Percentiles rank a stretch among this genome's conserved stretches.
Conservation (phyloP, 2,888 invertebrate species). For the Agrotis segetum region DNA sequence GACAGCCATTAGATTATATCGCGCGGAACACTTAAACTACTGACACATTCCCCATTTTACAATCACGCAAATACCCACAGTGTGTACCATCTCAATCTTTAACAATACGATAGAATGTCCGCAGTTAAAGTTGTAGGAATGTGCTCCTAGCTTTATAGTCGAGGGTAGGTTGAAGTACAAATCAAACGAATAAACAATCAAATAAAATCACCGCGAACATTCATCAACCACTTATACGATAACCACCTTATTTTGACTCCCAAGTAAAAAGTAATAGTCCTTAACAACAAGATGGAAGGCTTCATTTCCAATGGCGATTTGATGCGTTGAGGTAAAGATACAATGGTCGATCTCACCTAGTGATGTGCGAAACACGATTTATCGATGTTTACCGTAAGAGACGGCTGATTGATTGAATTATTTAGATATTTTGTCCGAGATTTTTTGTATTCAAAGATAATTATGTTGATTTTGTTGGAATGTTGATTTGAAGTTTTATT, state of each 20-base stretch:
- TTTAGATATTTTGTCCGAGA: conserved; percentile 48
- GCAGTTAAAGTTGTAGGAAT: conserved; percentile 40
- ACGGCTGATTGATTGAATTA: conserved; percentile 50
- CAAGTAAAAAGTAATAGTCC: neutral
- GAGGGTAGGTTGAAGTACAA: conserved; percentile 66
- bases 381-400: conserved; percentile 57
- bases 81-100: conserved; percentile 28
- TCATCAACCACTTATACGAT: conserved; percentile 81
- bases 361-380: conserved; percentile 57
- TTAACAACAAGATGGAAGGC: conserved; percentile 25
- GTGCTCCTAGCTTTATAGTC: conserved; percentile 47
- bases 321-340: neutral
- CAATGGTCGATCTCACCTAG: conserved; percentile 42
- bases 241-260: conserved; percentile 54
- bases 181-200: conserved; percentile 87
- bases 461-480: conserved; percentile 34
- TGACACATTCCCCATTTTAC: conserved; percentile 33
- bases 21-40: neutral
- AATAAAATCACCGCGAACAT: conserved; percentile 85
- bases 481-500: conserved; percentile 30
- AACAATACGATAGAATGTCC: conserved; percentile 32
- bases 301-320: conserved; percentile 11
- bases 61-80: conserved; percentile 23
- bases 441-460: conserved; percentile 28
- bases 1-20: neutral